These are phyloP conservation scores for Eospalax fontanierii DNA, from an alignment of 2,797 vertebrate species.

Conservation along the genomic window DNA sequence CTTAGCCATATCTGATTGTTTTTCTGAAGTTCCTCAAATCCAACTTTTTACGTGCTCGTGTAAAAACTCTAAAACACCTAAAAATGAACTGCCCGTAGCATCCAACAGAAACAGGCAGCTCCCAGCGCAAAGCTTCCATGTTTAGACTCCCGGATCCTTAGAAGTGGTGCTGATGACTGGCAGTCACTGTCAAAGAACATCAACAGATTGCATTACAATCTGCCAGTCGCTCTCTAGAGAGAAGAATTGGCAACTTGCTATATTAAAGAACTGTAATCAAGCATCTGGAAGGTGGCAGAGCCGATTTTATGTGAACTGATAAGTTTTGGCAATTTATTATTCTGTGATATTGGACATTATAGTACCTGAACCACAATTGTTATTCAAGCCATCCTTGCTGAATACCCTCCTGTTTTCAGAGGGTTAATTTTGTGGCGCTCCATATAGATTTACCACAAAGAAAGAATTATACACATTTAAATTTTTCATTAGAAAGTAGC, in stretches of 20 bases:
- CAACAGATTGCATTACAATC: conserved; percentile 91
- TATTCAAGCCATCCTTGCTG: conserved; percentile 51
- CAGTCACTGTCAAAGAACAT: conserved; percentile 83
- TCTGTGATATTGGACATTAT: conserved; percentile 83
- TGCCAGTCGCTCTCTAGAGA: conserved; percentile 89
- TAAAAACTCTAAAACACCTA: conserved; percentile 20
- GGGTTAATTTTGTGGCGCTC: conserved; percentile 18
- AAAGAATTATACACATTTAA: conserved; percentile 52
- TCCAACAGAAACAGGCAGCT: conserved; percentile 68
- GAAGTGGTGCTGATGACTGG: conserved; percentile 79
- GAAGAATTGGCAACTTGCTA: conserved; percentile 87
- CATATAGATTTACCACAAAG: conserved; percentile 62
- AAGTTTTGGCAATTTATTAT: conserved; percentile 87
- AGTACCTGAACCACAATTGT: conserved; percentile 70
- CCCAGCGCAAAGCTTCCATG: conserved; percentile 78
- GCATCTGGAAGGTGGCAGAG: conserved; percentile 89
- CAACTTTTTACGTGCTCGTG: conserved; percentile 54
- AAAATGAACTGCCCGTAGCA: conserved; percentile 65
- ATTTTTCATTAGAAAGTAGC: conserved; percentile 73
- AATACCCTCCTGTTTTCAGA: conserved; percentile 65
- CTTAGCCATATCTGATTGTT: conserved; percentile 41
- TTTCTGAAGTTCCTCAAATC: conserved; percentile 21
- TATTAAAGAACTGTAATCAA: conserved; percentile 87
- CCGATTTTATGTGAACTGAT: conserved; percentile 85
- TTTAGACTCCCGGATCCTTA: conserved; percentile 78